Percentiles rank a stretch among this genome's conserved stretches.
Conservation (phyloP, 2,113 vertebrate species). For the Anguilla japonica region DNA sequence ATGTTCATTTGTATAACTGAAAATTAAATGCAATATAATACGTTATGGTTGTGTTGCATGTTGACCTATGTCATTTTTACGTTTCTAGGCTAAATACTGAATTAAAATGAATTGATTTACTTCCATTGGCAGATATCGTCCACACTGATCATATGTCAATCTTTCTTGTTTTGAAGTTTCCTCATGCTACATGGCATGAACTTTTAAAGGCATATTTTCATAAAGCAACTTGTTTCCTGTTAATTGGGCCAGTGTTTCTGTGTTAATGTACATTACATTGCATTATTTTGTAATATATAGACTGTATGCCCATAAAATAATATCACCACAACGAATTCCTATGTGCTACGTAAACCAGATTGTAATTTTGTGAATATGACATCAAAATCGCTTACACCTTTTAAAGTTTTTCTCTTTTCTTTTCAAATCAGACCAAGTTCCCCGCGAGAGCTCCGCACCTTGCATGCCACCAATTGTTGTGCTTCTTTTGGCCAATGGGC, state of each 20-base stretch:
- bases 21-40: not conserved
- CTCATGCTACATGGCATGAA: too few species aligned
- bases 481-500: constrained; percentile 38
- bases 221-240: not conserved
- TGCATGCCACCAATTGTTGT: constrained; percentile 43
- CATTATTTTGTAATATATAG: not conserved
- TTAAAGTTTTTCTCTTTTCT: not conserved
- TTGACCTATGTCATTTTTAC: too few species aligned
- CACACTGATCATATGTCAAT: too few species aligned
- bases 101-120: too few species aligned
- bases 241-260: not conserved
- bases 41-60: too few species aligned
- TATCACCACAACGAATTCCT: not conserved
- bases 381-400: not conserved
- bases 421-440: constrained; percentile 21
- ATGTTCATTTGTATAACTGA: not conserved
- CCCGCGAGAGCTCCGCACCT: constrained; percentile 30
- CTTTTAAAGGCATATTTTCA: not conserved
- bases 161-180: too few species aligned
- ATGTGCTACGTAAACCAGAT: not conserved
- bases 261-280: not conserved
- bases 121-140: too few species aligned
- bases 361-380: not conserved
- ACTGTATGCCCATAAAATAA: not conserved
- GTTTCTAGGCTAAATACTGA: too few species aligned